These are phyloP conservation scores for Crenuchus spilurus DNA, from an alignment of 2,797 vertebrate species.

Conservation along the genomic window DNA sequence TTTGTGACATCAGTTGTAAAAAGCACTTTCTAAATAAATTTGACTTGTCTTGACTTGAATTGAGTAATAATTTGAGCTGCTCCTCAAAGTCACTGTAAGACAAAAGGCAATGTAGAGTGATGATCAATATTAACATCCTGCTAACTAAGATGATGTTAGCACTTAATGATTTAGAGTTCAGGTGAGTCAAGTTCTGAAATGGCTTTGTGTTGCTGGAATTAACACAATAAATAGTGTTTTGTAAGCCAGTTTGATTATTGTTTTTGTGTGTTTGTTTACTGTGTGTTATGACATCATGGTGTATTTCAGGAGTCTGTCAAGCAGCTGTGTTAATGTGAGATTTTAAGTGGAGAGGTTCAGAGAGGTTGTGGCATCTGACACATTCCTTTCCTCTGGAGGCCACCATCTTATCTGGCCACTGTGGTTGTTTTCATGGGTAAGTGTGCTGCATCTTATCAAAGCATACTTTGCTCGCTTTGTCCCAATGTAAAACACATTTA, in stretches of 20 bases:
- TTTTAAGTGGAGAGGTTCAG: constrained; percentile 25
- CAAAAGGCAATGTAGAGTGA: not conserved
- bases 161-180: not conserved
- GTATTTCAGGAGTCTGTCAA: constrained; percentile 38
- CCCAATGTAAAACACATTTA: constrained; percentile 13
- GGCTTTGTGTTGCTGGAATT: not conserved
- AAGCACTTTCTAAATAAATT: too few species aligned
- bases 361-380: constrained; percentile 36
- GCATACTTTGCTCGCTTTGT: constrained; percentile 12
- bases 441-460: constrained; percentile 7
- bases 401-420: constrained; percentile 32
- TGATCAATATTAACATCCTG: not conserved
- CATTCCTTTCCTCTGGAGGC: constrained; percentile 1
- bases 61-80: too few species aligned
- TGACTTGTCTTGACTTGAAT: too few species aligned
- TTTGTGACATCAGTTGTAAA: too few species aligned
- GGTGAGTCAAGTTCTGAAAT: not conserved
- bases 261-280: constrained; percentile 21
- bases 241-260: not conserved
- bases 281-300: constrained; percentile 24
- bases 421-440: constrained; percentile 35
- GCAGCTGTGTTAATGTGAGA: constrained; percentile 42
- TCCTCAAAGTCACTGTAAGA: not conserved
- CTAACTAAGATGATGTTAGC: not conserved
- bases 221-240: not conserved